Base-by-base conservation (phyloP, 2,888 invertebrate species). In the Cordilura impudica region DNA sequence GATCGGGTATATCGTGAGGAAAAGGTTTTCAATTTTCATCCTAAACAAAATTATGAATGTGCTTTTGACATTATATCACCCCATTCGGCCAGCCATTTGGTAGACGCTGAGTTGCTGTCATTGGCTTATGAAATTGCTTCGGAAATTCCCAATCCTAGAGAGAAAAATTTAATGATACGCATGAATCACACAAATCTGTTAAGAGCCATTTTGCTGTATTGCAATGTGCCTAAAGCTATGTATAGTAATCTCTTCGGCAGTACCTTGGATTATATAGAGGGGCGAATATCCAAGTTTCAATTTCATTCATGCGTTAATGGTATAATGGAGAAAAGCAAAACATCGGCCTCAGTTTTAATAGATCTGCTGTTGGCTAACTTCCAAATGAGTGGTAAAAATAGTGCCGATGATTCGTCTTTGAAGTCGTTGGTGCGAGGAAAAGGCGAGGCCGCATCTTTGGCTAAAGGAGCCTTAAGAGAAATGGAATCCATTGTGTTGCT, bases 1-100 rank as follows among this genome's bases (percentile, higher is more conserved):
- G 97, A 96, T 83, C 92, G 95, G 61, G 97, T 98, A 1, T 98
- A 94, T 86, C 91, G 97, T 73, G 95, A 97, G 87, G 94, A 94
- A 83, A 93, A 94, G 84, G 93, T 94, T 2, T 92, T 91, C 72
- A 96, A 96, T 0, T 94, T 95, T 84, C 97, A 97, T 90, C 98
- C 98, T 0, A 92, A 94, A 80, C 97, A 98, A 90, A 92, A 96
- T 16, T 94, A 94, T 71, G 97, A 98, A 89, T 97, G 97, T 89
- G 96, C 96, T 1, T 98, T 98, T 89, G 98, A 98, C 89, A 96
- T 98, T 76, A 94, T 98, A 29, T 94, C 95, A 4, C 93, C 96
- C 2, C 93, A 91, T 76, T 91, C 93, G 73, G 94, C 94, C 91
- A 93, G 94, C 83, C 90, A 95, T 29, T 92, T 97, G 90, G 92